A percentile compares a stretch with the other conserved stretches of the same genome.
phyloP scores from a whole-genome alignment of 2,113 vertebrate genomes.

The Sminthopsis crassicaudata region DNA sequence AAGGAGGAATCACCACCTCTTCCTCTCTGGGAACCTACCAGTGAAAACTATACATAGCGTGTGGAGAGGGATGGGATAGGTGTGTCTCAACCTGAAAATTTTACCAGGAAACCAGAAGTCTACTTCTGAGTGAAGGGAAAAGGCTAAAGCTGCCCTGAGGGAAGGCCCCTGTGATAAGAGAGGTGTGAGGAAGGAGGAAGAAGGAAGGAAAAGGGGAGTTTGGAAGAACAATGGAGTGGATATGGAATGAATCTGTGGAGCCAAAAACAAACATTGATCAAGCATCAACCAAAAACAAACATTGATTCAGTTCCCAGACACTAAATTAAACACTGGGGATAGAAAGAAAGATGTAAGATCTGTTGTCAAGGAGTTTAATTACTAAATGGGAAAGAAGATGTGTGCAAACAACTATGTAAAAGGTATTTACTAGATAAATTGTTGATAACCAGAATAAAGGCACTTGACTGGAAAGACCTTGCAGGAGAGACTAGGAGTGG shows the following conservation, averaged over 20 bases:
- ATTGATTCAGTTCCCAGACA: neutral
- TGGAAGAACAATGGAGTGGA: neutral
- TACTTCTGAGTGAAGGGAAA: neutral
- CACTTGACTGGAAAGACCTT: neutral
- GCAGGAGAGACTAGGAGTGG: neutral
- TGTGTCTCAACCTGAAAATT: fast-evolving
- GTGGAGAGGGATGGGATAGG: no score
- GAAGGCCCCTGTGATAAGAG: neutral
- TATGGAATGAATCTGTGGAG: neutral
- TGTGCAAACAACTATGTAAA: neutral
- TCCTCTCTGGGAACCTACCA: neutral
- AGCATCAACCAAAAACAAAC: neutral
- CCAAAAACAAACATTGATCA: neutral
- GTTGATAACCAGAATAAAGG: neutral
- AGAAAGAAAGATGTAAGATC: neutral
- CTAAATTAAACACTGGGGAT: neutral
- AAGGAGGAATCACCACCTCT: neutral
- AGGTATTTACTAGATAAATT: neutral
- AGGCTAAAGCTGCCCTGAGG: no score
- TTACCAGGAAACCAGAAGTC: neutral
- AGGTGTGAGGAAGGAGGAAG: neutral
- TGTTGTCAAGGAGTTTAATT: neutral
- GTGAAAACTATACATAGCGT: neutral
- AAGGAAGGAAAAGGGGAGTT: neutral
- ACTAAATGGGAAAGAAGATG: neutral